A percentile compares a stretch with the other conserved stretches of the same genome.
Conservation (phyloP, 92 coral and sea anemone species). For the Montipora capitata region DNA sequence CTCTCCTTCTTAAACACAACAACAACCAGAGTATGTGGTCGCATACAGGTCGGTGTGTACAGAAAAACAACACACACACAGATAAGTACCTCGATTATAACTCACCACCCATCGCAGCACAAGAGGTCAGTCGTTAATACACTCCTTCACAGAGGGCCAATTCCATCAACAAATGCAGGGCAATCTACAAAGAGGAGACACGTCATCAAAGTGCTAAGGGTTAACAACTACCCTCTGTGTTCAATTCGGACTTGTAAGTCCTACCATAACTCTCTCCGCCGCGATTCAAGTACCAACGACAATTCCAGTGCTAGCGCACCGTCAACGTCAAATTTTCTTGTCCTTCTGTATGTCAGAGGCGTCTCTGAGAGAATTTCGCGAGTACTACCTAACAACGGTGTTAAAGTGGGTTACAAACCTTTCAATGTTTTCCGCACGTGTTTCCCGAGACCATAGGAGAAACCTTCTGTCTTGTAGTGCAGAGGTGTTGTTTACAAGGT, state of each 20-base stretch:
- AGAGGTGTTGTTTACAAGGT: constrained; percentile 4
- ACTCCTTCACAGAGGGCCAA: neutral
- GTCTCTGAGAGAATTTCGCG: neutral
- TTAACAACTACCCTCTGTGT: constrained; percentile 22
- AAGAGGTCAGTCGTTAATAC: constrained; percentile 55
- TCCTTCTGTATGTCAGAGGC: neutral
- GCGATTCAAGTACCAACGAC: neutral
- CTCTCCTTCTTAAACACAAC: constrained; percentile 44
- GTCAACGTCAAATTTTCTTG: neutral
- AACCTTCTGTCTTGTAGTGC: neutral
- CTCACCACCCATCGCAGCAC: constrained; percentile 42
- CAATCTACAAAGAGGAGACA: constrained; percentile 8
- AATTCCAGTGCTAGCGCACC: neutral
- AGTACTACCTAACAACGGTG: neutral
- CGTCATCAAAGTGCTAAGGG: constrained; percentile 16
- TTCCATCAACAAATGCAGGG: neutral
- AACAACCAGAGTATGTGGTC: neutral
- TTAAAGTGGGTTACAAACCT: neutral
- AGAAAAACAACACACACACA: constrained; percentile 47
- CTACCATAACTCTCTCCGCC: neutral
- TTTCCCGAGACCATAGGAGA: constrained; percentile 2
- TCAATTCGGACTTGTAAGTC: constrained; percentile 1
- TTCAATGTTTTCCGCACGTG: too few relatives aligned
- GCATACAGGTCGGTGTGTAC: constrained; percentile 31
- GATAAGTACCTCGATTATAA: constrained; percentile 40